These are phyloP conservation scores for Turnix velox DNA, from an alignment of 2,113 vertebrate species.

Conservation along the genomic window DNA sequence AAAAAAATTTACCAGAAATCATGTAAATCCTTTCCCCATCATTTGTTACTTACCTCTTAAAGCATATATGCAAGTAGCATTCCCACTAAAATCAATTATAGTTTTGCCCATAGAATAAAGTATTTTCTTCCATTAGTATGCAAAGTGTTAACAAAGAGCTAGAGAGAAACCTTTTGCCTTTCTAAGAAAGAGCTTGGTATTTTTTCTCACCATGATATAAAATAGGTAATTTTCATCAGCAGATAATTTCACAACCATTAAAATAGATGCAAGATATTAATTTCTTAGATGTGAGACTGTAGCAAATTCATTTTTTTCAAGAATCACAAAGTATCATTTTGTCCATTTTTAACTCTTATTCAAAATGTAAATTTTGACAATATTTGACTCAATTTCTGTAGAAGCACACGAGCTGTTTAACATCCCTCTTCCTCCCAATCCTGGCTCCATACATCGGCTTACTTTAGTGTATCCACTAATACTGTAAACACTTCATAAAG, in stretches of 20 bases:
- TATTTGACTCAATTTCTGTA: background rate
- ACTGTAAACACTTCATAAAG: background rate
- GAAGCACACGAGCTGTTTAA: background rate
- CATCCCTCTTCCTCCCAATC: background rate
- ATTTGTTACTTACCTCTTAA: background rate
- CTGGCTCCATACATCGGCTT: background rate
- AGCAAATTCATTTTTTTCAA: background rate
- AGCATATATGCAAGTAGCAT: background rate
- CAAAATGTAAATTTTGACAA: background rate
- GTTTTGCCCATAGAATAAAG: background rate
- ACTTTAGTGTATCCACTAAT: background rate
- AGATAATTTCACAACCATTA: background rate
- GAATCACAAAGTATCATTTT: background rate
- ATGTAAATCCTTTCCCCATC: background rate
- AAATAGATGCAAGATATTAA: background rate
- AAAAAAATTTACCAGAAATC: background rate
- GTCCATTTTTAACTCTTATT: background rate
- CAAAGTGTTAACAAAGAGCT: background rate
- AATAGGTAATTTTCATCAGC: background rate
- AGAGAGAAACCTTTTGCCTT: background rate
- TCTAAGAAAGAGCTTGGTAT: rapidly evolving
- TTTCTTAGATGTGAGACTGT: background rate
- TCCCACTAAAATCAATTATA: background rate
- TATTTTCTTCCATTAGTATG: background rate
- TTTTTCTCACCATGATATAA: background rate